Evolutionary conservation across 2,888 invertebrate species (phyloP).

Genomic region (Stenotaenia linearis): DNA sequence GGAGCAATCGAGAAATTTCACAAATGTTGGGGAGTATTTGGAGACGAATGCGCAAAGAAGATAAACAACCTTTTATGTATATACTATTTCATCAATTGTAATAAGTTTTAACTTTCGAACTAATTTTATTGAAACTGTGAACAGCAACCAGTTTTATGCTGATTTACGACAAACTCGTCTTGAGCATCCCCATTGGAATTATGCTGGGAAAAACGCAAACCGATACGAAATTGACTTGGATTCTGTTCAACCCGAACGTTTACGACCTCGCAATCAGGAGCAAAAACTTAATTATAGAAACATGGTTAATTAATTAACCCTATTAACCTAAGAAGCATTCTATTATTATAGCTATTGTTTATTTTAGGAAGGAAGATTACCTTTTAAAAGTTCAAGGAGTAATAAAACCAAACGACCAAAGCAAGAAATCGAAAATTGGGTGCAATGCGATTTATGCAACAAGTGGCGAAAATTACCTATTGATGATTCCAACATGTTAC

Average conservation of each 20-base stretch:
- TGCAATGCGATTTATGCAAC: neutral
- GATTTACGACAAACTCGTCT: neutral
- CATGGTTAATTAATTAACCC: neutral
- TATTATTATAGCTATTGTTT: too few species aligned
- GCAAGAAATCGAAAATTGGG: neutral
- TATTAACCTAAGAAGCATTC: too few species aligned
- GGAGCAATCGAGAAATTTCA: constrained; percentile 28
- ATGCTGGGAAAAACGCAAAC: neutral
- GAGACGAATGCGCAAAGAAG: constrained; percentile 18
- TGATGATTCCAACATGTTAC: neutral
- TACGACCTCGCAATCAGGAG: neutral
- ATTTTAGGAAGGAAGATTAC: neutral
- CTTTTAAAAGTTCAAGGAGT: too few species aligned
- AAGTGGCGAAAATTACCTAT: neutral
- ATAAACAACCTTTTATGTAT: constrained; percentile 29
- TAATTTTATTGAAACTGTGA: too few species aligned
- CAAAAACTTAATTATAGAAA: neutral
- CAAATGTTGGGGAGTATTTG: constrained; percentile 24
- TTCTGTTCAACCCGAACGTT: neutral
- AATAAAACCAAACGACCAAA: neutral
- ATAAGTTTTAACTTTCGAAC: neutral
- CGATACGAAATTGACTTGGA: neutral
- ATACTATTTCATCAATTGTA: neutral
- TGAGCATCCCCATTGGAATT: constrained; percentile 30
- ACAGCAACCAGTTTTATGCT: neutral